Conservation (phyloP, 2,888 invertebrate genomes). For the Dasysyrphus tricinctus region DNA sequence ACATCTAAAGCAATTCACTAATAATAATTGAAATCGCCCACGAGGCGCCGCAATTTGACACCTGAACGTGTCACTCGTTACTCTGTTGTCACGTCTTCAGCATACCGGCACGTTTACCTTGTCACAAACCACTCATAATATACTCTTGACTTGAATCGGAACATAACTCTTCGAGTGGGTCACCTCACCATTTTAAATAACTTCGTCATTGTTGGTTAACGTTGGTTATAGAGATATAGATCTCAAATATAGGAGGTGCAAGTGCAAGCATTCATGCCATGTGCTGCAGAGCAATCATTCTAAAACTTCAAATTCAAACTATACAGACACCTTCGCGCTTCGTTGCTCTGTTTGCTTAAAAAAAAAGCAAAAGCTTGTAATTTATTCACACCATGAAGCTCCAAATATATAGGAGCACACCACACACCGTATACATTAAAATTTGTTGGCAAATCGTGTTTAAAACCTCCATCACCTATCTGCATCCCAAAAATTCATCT, state of each 20-base stretch:
- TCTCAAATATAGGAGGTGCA: neutral
- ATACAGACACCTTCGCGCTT: neutral
- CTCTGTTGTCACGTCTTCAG: constrained; percentile 62
- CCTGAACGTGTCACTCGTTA: constrained; percentile 52
- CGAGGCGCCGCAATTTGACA: constrained; percentile 59
- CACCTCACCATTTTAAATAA: constrained; percentile 31
- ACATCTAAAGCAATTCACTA: constrained; percentile 16
- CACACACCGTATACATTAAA: constrained; percentile 4
- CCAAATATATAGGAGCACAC: constrained; percentile 35
- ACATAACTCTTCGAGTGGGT: constrained; percentile 59
- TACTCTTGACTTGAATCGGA: constrained; percentile 39
- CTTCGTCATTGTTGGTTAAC: constrained; percentile 4
- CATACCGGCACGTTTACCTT: constrained; percentile 65
- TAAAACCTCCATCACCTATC: constrained; percentile 13
- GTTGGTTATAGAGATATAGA: neutral
- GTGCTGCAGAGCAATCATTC: constrained; percentile 15
- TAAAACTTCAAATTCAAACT: constrained; percentile 48
- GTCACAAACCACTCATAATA: constrained; percentile 29
- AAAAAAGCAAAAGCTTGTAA: constrained; percentile 33
- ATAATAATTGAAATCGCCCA: constrained; percentile 35
- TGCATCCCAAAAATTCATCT: constrained; percentile 47
- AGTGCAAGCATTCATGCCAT: neutral
- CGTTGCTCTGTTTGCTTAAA: neutral
- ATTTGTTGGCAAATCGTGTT: constrained; percentile 50
- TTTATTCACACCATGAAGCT: constrained; percentile 27